These are phyloP conservation scores for Ramphastos sulfuratus DNA, from an alignment of 2,113 vertebrate genomes.

Conservation along the genomic window DNA sequence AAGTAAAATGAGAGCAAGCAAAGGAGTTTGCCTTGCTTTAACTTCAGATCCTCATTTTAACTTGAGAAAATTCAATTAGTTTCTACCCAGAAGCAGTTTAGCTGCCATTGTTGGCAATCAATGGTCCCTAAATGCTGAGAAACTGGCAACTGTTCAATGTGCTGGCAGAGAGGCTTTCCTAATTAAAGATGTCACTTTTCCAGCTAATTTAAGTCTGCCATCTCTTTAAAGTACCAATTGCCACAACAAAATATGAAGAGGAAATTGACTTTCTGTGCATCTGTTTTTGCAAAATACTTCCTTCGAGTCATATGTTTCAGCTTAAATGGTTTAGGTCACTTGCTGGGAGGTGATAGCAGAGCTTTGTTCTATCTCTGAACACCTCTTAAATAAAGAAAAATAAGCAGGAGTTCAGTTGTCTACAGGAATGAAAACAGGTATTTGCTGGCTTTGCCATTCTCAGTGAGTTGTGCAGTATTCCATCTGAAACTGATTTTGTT, in stretches of 20 bases:
- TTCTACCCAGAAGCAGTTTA: conserved; percentile 65
- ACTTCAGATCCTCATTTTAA: conserved; percentile 48
- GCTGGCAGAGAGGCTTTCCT: conserved; percentile 68
- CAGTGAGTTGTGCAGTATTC: not conserved
- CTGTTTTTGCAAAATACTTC: conserved; percentile 71
- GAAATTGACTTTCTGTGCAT: conserved; percentile 69
- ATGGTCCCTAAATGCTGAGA: conserved; percentile 70
- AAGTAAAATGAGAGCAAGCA: conserved; percentile 32
- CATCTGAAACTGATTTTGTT: not conserved
- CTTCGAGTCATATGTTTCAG: conserved; percentile 62
- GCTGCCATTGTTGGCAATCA: conserved; percentile 70
- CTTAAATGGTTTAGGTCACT: conserved; percentile 61
- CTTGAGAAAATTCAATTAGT: conserved; percentile 72
- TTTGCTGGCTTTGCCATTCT: not conserved
- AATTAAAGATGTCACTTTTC: conserved; percentile 76
- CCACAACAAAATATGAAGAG: conserved; percentile 69
- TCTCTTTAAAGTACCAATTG: conserved; percentile 67
- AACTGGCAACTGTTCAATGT: conserved; percentile 66
- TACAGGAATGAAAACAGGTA: not conserved
- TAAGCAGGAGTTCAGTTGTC: not conserved
- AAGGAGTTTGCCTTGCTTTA: conserved; percentile 30
- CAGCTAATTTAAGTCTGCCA: conserved; percentile 67
- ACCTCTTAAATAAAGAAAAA: conserved; percentile 29
- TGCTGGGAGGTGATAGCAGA: not conserved
- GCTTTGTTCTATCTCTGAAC: not conserved